Evolutionary conservation across 2,113 vertebrate species (phyloP).

Genomic region (Rousettus leschenaultii): DNA sequence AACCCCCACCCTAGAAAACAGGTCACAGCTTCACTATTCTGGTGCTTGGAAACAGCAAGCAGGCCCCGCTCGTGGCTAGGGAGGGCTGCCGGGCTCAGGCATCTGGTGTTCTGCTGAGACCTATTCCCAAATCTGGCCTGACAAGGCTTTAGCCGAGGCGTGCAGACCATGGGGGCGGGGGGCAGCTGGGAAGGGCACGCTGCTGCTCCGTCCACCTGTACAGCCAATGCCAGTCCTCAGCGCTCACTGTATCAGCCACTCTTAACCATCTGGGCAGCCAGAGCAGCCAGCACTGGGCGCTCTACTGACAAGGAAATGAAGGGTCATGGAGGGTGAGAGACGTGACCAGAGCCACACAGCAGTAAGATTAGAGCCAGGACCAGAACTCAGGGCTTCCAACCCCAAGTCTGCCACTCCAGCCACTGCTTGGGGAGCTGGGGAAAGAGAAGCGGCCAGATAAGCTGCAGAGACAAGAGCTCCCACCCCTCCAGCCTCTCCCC

Average conservation of each 20-base stretch:
- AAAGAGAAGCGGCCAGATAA: background rate
- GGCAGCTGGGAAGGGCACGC: background rate
- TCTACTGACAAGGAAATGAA: background rate
- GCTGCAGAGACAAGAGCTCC: background rate
- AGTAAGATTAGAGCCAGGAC: background rate
- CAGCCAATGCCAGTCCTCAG: background rate
- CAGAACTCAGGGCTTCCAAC: background rate
- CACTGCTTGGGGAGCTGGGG: rapidly evolving
- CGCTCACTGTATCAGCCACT: background rate
- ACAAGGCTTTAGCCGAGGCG: background rate
- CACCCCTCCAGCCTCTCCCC: background rate
- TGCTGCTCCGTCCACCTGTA: background rate
- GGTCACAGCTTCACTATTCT: background rate
- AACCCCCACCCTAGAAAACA: background rate
- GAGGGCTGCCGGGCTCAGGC: background rate
- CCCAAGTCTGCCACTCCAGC: background rate
- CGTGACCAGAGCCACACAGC: rapidly evolving
- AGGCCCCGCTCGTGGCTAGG: background rate
- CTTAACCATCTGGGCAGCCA: background rate
- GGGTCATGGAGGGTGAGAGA: background rate
- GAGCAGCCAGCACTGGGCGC: background rate
- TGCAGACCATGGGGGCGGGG: background rate
- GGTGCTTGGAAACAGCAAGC: background rate
- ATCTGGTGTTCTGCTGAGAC: background rate
- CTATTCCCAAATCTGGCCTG: background rate